phyloP scores from a whole-genome alignment of 2,888 invertebrate genomes.

The Dryocosmus kuriphilus region DNA sequence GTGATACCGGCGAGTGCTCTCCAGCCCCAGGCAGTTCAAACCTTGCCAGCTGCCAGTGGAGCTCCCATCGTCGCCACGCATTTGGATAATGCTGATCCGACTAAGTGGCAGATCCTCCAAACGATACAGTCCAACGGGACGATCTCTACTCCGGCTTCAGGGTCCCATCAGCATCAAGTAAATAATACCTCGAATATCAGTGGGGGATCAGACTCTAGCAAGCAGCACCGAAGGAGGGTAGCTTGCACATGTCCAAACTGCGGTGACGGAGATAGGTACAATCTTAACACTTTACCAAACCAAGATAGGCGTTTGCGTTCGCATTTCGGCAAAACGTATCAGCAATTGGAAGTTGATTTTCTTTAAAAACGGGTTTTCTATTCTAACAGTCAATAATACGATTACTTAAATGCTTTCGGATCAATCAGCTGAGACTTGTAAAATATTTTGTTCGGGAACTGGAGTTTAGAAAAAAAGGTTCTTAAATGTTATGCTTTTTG shows the following conservation, averaged over 20 bases:
- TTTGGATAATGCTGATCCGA: constrained; percentile 87
- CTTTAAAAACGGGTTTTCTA: neutral
- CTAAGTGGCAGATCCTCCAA: constrained; percentile 89
- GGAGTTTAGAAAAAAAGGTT: too few species aligned
- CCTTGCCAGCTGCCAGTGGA: constrained; percentile 67
- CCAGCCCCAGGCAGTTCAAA: constrained; percentile 75
- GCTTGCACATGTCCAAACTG: constrained; percentile 99
- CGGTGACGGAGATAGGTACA: constrained; percentile 88
- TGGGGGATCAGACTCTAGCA: constrained; percentile 64
- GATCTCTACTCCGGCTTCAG: constrained; percentile 66
- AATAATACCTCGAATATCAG: constrained; percentile 58
- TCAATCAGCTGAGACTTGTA: neutral
- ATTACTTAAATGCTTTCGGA: neutral
- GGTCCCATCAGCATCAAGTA: constrained; percentile 76
- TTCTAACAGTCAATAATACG: neutral
- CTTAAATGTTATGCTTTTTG: neutral
- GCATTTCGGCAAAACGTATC: neutral
- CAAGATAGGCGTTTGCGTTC: constrained; percentile 1
- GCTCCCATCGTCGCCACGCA: constrained; percentile 78
- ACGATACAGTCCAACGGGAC: constrained; percentile 75
- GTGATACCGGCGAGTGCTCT: constrained; percentile 85
- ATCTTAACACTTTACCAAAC: constrained; percentile 21
- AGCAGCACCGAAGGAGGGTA: constrained; percentile 84
- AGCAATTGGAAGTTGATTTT: neutral
- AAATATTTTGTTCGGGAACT: too few species aligned